phyloP scores from a whole-genome alignment of 2,113 vertebrate genomes.

The Nicator chloris region DNA sequence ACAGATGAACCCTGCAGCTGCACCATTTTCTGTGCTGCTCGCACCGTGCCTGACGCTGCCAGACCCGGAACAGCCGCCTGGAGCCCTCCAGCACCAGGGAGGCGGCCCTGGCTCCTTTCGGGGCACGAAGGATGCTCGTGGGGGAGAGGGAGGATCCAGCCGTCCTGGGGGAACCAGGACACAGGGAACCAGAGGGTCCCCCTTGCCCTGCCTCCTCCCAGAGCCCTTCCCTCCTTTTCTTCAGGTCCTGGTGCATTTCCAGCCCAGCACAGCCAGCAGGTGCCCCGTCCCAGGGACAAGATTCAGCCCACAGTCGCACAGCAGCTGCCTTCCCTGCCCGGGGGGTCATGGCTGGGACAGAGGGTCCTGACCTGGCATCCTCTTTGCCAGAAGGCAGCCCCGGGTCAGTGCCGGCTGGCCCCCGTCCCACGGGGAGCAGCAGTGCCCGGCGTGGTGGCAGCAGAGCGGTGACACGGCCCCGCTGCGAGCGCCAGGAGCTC shows the following conservation, averaged over 20 bases:
- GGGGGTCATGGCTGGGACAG: fast-evolving
- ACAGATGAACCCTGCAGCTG: background rate
- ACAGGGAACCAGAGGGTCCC: background rate
- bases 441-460: fast-evolving
- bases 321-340: background rate
- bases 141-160: background rate
- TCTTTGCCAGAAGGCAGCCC: background rate
- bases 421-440: fast-evolving
- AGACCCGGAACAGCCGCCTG: fast-evolving
- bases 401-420: fast-evolving
- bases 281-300: background rate
- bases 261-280: background rate
- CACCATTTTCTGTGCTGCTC: background rate
- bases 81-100: fast-evolving
- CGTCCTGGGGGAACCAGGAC: fast-evolving
- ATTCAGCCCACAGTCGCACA: fast-evolving
- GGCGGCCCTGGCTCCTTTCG: background rate
- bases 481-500: fast-evolving
- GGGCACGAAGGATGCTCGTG: background rate
- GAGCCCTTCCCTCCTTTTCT: background rate
- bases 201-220: background rate
- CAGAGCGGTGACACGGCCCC: fast-evolving
- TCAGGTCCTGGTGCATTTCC: background rate
- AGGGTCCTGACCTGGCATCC: fast-evolving
- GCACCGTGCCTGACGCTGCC: fast-evolving